Base-by-base conservation (phyloP, 30 jellyfish, hydroid and myxozoan species). In the Chironex yamaguchii region DNA sequence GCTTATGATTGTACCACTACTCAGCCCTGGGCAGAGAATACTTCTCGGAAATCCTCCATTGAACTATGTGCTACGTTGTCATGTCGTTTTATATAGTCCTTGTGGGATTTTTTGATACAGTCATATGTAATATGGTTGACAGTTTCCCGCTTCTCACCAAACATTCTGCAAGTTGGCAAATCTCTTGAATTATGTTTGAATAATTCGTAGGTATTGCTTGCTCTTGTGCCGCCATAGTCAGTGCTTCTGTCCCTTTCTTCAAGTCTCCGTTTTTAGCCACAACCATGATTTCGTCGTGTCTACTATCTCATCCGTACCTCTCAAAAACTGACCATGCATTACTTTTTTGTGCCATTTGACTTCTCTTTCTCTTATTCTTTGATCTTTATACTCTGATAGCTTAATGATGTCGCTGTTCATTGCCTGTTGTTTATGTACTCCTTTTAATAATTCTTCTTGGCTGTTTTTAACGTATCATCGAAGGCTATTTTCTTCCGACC, bases 301-400 rank as follows among this genome's bases (percentile, higher is more conserved):
- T 67, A 26, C 86, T 73, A 53, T 23, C 11, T n/a, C n/a, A 42
- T 54, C 71, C 3, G 71, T 54, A 6, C 25, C 22, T 20, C 71
- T 6, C 11, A 20, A 27, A 53, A 76, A 76, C 71, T 76, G 89
- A 27, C 79, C 89, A 76, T 76, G 63, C 79, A 76, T 36, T 48
- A 6, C 79, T 28, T 76, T 52, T 53, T 51, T 79, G 63, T 76
- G 76, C 76, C 87, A 74, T 42, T 74, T 49, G 48, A 3, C 21
- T 29, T 50, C 76, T 25, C n/a, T n/a, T n/a, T n/a, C n/a, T n/a
- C n/a, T n/a, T 74, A 29, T 11, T 49, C 48, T 74, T 74, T 49
- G 87, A 49, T 76, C 79, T 76, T 51, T 76, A 76, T 76, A 76
- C 65, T 22, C 89, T 76, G 78, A 73, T 73, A 74, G 86, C 76